Base-by-base conservation (phyloP, 1,140 invertebrate species). In the Ceratitis capitata region DNA sequence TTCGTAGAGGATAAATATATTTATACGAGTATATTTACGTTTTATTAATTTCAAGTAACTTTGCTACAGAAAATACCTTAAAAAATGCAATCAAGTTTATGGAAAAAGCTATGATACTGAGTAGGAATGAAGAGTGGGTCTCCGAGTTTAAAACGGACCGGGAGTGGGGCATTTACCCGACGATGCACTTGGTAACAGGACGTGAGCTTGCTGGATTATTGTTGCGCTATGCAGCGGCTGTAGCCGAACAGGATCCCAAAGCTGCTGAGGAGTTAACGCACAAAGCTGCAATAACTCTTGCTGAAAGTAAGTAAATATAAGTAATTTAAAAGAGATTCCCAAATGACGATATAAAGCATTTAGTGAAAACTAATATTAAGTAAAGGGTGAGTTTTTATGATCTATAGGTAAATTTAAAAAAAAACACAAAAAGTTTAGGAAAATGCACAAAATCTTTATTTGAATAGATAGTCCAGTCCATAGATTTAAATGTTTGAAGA, bases 101-200 rank as follows among this genome's bases (percentile, higher is more conserved):
- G 19, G 74, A 88, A 47, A 85, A 85, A 5, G 86, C 88, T 0
- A 85, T 89, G 61, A 32, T 85, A 19, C 82, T 90, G 58, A 88
- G 88, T 16, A 86, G 89, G 0, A 89, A 89, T 0, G 87, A 90
- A 9, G 88, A 87, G 32, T 90, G 89, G 89, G 14, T 45, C 7
- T 78, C 87, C 86, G 12, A 45, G 5, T 64, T 29, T 14, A 23
- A 29, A 47, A 45, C 82, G 86, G 51, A 47, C 84, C 12, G 85
- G 86, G 1, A 88, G 84, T 85, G 86, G 86, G 5, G 69, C 84
- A 0, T 87, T 78, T 78, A 87, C 14, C 87, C 88, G 16, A 86
- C 88, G 2, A 82, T 90, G 1, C 89, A 90, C 84, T 87, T 87
- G 3, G 82, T 87, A 26, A 88, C 90, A n/a, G 88, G 88, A 26